phyloP scores from a whole-genome alignment of 2,113 vertebrate species.

The Bucco capensis region DNA sequence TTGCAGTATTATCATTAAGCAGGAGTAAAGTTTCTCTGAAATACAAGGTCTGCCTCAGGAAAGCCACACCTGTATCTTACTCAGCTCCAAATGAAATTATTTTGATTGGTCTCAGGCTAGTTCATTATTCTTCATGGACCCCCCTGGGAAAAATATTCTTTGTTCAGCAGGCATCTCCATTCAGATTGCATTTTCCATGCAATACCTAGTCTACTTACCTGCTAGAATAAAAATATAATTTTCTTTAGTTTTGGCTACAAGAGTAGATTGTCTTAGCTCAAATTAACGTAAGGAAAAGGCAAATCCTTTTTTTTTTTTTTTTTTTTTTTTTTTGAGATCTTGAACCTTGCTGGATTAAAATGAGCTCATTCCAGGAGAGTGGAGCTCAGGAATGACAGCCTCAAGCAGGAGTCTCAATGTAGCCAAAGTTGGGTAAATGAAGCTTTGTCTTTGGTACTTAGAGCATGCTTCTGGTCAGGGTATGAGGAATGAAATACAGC shows the following conservation, averaged over 20 bases:
- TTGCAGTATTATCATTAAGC: background rate
- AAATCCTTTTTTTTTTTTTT: background rate
- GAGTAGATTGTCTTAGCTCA: background rate
- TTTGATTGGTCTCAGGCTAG: background rate
- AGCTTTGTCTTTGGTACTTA: background rate
- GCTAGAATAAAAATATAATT: background rate
- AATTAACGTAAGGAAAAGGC: background rate
- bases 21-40: background rate
- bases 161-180: background rate
- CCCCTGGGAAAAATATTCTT: background rate
- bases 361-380: background rate
- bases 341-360: background rate
- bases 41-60: background rate
- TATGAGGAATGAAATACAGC: background rate
- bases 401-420: background rate
- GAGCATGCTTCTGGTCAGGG: background rate
- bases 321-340: background rate
- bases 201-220: background rate
- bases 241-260: background rate
- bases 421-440: background rate
- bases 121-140: background rate
- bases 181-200: background rate
- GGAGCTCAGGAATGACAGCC: background rate
- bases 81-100: conserved; percentile 9
- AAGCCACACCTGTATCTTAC: background rate